These are phyloP conservation scores for Diogma glabrata DNA, from an alignment of 2,888 invertebrate species.

Conservation along the genomic window DNA sequence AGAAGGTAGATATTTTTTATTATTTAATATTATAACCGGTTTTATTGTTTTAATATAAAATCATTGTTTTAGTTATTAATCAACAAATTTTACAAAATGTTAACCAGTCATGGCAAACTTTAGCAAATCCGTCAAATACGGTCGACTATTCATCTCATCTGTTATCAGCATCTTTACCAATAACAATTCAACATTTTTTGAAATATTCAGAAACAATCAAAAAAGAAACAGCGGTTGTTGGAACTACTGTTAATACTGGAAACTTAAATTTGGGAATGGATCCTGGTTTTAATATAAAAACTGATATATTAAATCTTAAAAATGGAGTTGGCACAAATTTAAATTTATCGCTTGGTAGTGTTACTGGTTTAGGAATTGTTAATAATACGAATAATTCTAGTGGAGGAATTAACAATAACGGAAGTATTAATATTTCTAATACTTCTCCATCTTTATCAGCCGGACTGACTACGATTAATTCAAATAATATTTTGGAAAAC, in stretches of 20 bases:
- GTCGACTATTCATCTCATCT: conserved; percentile 38
- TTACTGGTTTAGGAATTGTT: conserved; percentile 21
- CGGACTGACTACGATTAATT: conserved; percentile 29
- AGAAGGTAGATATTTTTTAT: conserved; percentile 30
- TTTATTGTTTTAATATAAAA: neutral
- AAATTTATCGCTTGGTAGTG: conserved; percentile 33
- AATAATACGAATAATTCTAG: conserved; percentile 20
- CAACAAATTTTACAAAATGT: conserved; percentile 38
- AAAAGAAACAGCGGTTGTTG: conserved; percentile 34
- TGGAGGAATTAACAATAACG: conserved; percentile 21
- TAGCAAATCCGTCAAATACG: conserved; percentile 37
- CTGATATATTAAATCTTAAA: conserved; percentile 31
- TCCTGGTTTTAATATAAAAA: conserved; percentile 30
- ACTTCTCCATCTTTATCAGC: conserved; percentile 32
- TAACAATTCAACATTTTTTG: conserved; percentile 38
- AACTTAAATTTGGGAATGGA: conserved; percentile 31
- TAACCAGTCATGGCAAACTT: conserved; percentile 37
- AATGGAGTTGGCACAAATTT: conserved; percentile 32
- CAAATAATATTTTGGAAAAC: conserved; percentile 20
- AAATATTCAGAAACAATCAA: conserved; percentile 39
- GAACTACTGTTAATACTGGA: conserved; percentile 31
- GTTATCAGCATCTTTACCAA: conserved; percentile 38
- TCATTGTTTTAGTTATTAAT: conserved; percentile 30
- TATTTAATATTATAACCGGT: neutral
- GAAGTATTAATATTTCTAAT: conserved; percentile 28